Percentiles rank a stretch among this genome's conserved stretches.
phyloP scores from a whole-genome alignment of 2,113 vertebrate genomes.

The Gracilinanus agilis region DNA sequence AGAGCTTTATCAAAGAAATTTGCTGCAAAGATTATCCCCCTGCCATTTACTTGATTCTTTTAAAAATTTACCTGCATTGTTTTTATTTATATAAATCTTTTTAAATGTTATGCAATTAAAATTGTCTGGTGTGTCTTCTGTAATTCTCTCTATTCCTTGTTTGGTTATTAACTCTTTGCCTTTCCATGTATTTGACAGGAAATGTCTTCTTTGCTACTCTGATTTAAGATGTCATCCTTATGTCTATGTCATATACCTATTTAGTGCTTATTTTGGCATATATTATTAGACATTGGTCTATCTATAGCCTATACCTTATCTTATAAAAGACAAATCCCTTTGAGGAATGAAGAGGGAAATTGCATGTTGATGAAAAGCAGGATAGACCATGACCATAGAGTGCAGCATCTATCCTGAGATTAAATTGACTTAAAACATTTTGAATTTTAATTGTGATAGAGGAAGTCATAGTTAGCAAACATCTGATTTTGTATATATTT shows the following conservation, averaged over 20 bases:
- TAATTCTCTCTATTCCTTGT: neutral
- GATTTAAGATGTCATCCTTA: neutral
- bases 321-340: too few species aligned
- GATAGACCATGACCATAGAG: constrained; percentile 84
- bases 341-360: too few species aligned
- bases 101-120: neutral
- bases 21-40: neutral
- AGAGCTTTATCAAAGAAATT: neutral
- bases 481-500: neutral
- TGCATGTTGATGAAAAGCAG: too few species aligned
- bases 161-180: neutral
- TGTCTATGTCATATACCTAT: neutral
- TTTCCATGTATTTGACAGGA: neutral
- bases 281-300: neutral
- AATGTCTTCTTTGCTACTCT: neutral
- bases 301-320: neutral
- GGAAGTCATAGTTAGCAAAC: neutral
- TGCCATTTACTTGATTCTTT: neutral
- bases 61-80: neutral
- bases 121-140: neutral
- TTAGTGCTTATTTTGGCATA: neutral
- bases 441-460: constrained; percentile 5
- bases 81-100: neutral
- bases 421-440: constrained; percentile 3
- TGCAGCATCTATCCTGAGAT: constrained; percentile 91